phyloP scores from a whole-genome alignment of 2,888 invertebrate species.

The Pyrrhosoma nymphula region DNA sequence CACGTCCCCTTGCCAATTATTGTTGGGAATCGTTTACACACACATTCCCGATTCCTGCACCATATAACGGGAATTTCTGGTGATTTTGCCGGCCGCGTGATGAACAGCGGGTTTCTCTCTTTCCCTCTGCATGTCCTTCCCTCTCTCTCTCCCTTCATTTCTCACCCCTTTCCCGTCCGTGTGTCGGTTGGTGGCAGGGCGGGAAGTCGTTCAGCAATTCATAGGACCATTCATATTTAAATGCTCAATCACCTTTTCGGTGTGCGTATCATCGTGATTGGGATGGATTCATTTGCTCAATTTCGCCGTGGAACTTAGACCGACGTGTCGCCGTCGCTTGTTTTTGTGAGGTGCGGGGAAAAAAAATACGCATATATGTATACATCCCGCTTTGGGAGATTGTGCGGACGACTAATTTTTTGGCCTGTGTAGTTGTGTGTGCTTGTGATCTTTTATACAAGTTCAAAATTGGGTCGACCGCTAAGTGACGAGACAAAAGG shows the following conservation, averaged over 20 bases:
- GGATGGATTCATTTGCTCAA: slow-evolving; percentile 66
- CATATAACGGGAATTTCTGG: slow-evolving; percentile 39
- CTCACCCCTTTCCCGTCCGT: neutral
- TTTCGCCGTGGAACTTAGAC: slow-evolving; percentile 54
- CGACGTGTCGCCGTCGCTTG: neutral
- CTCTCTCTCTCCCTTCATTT: neutral
- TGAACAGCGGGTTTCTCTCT: slow-evolving; percentile 26
- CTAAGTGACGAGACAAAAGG: neutral
- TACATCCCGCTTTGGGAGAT: neutral
- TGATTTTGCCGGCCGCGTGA: slow-evolving; percentile 55
- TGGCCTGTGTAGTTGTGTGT: neutral
- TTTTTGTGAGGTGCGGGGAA: neutral
- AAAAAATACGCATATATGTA: neutral
- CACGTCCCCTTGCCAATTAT: slow-evolving; percentile 45
- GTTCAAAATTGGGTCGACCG: slow-evolving; percentile 53
- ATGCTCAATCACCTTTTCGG: slow-evolving; percentile 63
- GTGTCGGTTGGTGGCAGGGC: neutral
- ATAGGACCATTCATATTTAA: slow-evolving; percentile 65
- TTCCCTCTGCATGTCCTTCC: neutral
- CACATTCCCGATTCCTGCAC: slow-evolving; percentile 24
- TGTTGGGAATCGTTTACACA: slow-evolving; percentile 28
- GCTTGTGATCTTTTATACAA: slow-evolving; percentile 25
- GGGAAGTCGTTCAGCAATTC: slow-evolving; percentile 46
- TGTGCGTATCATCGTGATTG: slow-evolving; percentile 52
- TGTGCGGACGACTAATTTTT: neutral